Percentiles rank a stretch among this genome's conserved stretches.
Conservation (phyloP, 2,113 vertebrate species). For the cat (Felis catus) region DNA sequence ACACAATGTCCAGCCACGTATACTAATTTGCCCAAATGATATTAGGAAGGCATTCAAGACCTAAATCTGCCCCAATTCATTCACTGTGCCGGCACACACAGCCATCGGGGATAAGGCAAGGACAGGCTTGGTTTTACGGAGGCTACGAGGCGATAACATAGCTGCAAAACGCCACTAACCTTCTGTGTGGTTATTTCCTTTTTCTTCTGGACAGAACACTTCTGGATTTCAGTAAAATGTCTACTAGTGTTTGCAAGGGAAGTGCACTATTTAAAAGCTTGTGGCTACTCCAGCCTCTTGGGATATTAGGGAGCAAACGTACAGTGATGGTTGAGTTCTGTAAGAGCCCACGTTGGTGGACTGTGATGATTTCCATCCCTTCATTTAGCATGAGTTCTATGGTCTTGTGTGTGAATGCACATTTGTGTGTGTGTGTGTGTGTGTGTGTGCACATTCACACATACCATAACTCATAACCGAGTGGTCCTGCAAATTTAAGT, state of each 20-base stretch:
- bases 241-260: not conserved
- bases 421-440: not conserved
- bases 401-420: not conserved
- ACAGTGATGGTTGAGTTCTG: not conserved
- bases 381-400: not conserved
- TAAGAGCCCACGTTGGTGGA: not conserved
- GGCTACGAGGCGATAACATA: not conserved
- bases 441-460: not conserved
- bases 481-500: not conserved
- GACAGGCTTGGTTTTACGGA: not conserved
- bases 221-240: not conserved
- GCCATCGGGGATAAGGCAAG: not conserved
- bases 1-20: not conserved
- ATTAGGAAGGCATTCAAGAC: constrained; percentile 22
- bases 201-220: not conserved
- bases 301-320: not conserved
- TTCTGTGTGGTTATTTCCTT: not conserved
- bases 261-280: not conserved
- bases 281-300: not conserved
- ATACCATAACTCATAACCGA: not conserved
- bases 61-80: not conserved
- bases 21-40: constrained; percentile 48
- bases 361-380: not conserved
- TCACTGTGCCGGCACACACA: not conserved
- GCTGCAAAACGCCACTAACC: not conserved